Base-by-base conservation (phyloP, 2,888 invertebrate species). In the Netelia virgata region DNA sequence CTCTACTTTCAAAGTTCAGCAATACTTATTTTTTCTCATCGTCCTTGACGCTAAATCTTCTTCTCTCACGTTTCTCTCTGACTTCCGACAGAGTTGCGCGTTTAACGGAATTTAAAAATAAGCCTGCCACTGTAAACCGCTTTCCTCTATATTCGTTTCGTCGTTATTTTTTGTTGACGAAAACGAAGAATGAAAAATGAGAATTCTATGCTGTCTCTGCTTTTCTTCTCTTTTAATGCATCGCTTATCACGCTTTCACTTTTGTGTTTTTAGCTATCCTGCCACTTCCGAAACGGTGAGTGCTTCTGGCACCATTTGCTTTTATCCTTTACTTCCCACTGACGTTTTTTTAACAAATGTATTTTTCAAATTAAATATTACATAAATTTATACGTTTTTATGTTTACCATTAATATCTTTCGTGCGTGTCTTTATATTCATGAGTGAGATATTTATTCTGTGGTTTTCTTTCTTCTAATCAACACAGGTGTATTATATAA, bases 271-370 rank as follows among this genome's bases (percentile, higher is more conserved):
- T 87, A 87, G 87, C 87, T 77, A 81, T 82, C 76, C 83, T 78
- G 78, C 36, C 75, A 78, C 82, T 86, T 86, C 88, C 86, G 84
- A 89, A 87, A 90, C 91, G 91, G 91, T 91, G 90, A 91, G 91
- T 91, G 88, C 84, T 87, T 86, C 6, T 73, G 68, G 77, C 77
- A 73, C 61, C 18, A 50, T 74, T 81, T 76, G 69, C 16, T 3
- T 55, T 63, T 70, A 9, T 74, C n/a, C 23, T 79, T 36, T 41
- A 41, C 1, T 41, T 61, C 57, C 59, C 9, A 28, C 14, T 47
- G 47, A 10, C 14, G 23, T 78, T 61, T 66, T 64, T 20, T 66
- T 57, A 1, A 5, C 20, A 41, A 1, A 41, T 16, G 47, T 59
- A 20, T 10, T 63, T 63, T 2, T n/a, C 14, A 59, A 36, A 43